Evolutionary conservation across 1,140 invertebrate species (phyloP).

Genomic region (Cryptotermes secundus): DNA sequence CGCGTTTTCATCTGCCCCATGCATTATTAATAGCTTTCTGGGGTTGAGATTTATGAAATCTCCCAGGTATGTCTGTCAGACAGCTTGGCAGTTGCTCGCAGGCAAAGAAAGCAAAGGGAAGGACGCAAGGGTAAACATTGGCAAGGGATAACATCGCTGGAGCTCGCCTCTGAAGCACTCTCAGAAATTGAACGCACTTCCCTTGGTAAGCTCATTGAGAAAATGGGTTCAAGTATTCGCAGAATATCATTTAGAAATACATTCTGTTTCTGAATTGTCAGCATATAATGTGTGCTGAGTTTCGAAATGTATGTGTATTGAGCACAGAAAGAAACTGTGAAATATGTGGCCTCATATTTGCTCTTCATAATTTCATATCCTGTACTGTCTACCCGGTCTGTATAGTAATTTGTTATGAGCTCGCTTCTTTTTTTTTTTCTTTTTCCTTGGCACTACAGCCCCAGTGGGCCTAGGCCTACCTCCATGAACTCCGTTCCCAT

Average conservation of each 20-base stretch:
- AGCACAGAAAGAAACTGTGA: no score
- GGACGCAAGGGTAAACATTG: background rate
- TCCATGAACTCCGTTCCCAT: no score
- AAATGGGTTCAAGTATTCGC: background rate
- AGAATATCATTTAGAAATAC: background rate
- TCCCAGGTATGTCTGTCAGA: background rate
- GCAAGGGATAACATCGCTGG: background rate
- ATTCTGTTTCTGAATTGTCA: background rate
- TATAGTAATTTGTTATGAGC: no score
- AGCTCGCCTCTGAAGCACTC: background rate
- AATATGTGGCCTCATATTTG: no score
- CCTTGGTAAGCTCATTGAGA: background rate
- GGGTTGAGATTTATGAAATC: conserved; percentile 13
- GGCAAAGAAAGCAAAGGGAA: background rate
- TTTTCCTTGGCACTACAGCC: no score
- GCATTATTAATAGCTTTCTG: conserved; percentile 27
- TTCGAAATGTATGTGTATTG: background rate
- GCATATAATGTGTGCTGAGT: background rate
- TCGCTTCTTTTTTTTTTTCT: no score
- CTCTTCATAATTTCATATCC: no score
- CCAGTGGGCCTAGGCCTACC: no score
- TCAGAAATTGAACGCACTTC: conserved; percentile 2
- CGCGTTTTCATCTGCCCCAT: conserved; percentile 12
- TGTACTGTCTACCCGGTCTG: no score
- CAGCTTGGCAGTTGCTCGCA: background rate